Evolutionary conservation across 2,888 invertebrate genomes (phyloP), one percentile per base, ranked within the genome.

Genomic region (Allophyes oxyacanthae): DNA sequence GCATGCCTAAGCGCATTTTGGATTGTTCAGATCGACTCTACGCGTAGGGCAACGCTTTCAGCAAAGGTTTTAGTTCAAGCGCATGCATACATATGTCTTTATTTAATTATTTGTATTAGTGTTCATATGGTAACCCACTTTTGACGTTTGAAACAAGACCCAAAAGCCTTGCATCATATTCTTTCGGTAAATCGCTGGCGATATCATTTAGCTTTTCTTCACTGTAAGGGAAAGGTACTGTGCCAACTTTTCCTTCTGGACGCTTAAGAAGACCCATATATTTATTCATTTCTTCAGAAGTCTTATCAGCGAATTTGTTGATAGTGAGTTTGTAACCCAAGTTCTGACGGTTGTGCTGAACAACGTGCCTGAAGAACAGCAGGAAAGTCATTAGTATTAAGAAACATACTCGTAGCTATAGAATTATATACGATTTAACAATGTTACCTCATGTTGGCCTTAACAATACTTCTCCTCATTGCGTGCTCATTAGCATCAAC

Each of bases 291-390:
- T 91, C 91, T 43, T 84, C 68, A 2, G 81, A 81, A 13, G 89
- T 88, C 15, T 81, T 85, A 48, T 91, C 91, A 38, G 90, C 78
- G 33, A 91, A 87, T n/a, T 88, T 72, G 59, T 89, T 91, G 9
- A 91, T 66, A 1, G 81, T 56, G 0, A 91, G 81, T 57, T 83
- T 89, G 64, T 84, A 91, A 2, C 84, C 79, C 15, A 82, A 75
- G 20, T 90, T 86, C 42, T 79, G 76, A 6, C 77, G 76, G 42
- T 89, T 91, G 25, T 71, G 81, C 9, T 71, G 62, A 4, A 72
- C 59, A 2, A 91, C 73, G 1, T 78, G 56, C 50, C 90, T 91
- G 53, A 45, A 36, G 2, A 9, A 0, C 20, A 20, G n/a, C n/a
- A n/a, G n/a, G n/a, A 6, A 6, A 11, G 11, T 0, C 46, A 33